Percentiles rank a stretch among this genome's conserved stretches.
Conservation (phyloP, 2,888 invertebrate genomes). For the Geotrupes spiniger region DNA sequence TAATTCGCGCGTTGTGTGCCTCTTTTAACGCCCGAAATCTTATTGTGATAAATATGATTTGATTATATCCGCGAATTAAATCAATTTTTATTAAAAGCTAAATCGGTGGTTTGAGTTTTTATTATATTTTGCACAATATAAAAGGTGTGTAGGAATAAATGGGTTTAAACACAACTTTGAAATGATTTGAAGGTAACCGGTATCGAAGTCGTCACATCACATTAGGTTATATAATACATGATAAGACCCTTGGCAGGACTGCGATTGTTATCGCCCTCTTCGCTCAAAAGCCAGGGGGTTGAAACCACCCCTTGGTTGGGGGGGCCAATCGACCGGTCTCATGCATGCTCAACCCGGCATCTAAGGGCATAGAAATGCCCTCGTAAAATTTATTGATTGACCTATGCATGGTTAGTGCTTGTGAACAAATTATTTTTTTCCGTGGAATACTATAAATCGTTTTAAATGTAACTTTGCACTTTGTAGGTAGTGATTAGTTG, state of each 20-base stretch:
- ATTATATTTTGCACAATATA: too few species aligned
- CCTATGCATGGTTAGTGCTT: constrained; percentile 40
- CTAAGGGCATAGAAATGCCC: constrained; percentile 45
- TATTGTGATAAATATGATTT: too few species aligned
- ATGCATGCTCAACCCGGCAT: constrained; percentile 39
- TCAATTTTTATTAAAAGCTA: too few species aligned
- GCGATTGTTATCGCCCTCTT: constrained; percentile 44
- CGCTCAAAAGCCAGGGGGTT: constrained; percentile 40
- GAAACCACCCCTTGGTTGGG: constrained; percentile 29
- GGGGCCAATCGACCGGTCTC: constrained; percentile 41
- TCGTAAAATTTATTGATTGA: constrained; percentile 46
- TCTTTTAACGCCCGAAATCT: too few species aligned
- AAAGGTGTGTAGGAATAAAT: background rate
- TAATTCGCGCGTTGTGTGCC: too few species aligned
- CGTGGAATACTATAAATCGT: constrained; percentile 14
- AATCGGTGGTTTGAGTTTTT: too few species aligned
- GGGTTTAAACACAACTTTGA: constrained; percentile 8
- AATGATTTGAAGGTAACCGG: constrained; percentile 28
- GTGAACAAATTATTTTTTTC: constrained; percentile 34
- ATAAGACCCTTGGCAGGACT: constrained; percentile 42
- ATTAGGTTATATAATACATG: constrained; percentile 44
- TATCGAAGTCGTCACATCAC: constrained; percentile 41
- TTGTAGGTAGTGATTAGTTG: constrained; percentile 1
- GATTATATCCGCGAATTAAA: too few species aligned
- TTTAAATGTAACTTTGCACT: constrained; percentile 11